Base-by-base conservation (phyloP, 2,888 invertebrate species). In the Acanthococcus lagerstroemiae region DNA sequence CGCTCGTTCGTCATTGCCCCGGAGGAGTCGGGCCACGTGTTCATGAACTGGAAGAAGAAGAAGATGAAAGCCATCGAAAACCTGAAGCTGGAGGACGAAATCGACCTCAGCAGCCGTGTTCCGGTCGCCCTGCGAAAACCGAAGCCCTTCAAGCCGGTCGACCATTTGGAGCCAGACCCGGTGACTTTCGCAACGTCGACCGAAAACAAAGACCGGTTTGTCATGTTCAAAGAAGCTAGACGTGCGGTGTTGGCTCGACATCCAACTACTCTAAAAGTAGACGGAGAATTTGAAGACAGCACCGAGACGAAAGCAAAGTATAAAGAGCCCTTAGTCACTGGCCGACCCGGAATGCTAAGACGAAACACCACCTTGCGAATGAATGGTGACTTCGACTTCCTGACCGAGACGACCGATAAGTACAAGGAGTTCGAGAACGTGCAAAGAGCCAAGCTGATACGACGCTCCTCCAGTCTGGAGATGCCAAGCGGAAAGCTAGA, bases 281-380 rank as follows among this genome's bases (percentile, higher is more conserved):
- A 52, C 4, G 63, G 63, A 22, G 52, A 54, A 37, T 63, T 63
- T 44, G 44, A 52, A 12, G 63, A 52, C 24, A 24, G 27, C 22
- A 63, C 52, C 24, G 63, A 63, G 17, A 63, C 21, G 21, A 63
- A 54, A n/a, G 63, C 52, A 19, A 63, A 63, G 44, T 63, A 24
- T 12, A 9, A 15, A 7, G 27, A n/a, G n/a, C 63, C 50, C 17
- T 3, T 7, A 6, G 25, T 9, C 5, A n/a, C 24, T 9, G 27
- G 17, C 15, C 48, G 24, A 17, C 37, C 54, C 4, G 7, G 3
- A 6, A 9, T 63, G 21, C 12, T 27, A 6, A 50, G 63, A 17
- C 63, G 63, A 7, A 30, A 54, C 44, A 63, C 63, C 9, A 52
- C 52, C 27, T 24, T 52, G 24, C 27, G 54, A 37, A n/a, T 63